Conservation (phyloP, 2,888 invertebrate genomes). For the Erpobdella octoculata region DNA sequence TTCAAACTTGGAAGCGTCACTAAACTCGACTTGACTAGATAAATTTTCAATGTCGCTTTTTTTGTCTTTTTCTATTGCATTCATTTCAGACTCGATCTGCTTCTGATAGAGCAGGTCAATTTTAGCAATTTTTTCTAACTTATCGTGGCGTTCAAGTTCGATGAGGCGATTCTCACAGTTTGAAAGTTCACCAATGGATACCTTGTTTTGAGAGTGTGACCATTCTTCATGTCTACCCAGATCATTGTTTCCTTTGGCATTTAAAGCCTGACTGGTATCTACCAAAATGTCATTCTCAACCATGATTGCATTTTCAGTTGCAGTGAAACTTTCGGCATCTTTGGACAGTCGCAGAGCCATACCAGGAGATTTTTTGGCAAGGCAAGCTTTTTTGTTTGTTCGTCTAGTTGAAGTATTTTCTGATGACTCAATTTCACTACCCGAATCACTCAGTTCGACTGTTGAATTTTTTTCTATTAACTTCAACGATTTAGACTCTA, state of each 20-base stretch:
- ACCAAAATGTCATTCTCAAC: too few species aligned
- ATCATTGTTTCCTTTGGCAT: too few species aligned
- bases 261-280: too few species aligned
- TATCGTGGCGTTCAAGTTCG: not conserved
- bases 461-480: not conserved
- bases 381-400: not conserved
- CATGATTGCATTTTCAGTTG: too few species aligned
- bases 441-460: not conserved
- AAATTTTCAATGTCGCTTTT: not conserved
- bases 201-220: too few species aligned
- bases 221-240: too few species aligned
- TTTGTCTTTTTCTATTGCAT: not conserved
- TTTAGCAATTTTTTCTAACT: conserved; percentile 21
- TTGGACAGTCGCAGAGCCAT: conserved; percentile 45
- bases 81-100: conserved; percentile 24
- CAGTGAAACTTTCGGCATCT: too few species aligned
- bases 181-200: not conserved
- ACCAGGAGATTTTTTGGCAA: conserved; percentile 49
- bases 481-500: not conserved
- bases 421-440: not conserved
- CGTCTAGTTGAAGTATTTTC: not conserved
- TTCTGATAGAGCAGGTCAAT: conserved; percentile 20
- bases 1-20: not conserved
- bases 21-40: not conserved
- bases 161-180: not conserved